Conservation (phyloP, 2,797 vertebrate species). For the Coreius guichenoti region DNA sequence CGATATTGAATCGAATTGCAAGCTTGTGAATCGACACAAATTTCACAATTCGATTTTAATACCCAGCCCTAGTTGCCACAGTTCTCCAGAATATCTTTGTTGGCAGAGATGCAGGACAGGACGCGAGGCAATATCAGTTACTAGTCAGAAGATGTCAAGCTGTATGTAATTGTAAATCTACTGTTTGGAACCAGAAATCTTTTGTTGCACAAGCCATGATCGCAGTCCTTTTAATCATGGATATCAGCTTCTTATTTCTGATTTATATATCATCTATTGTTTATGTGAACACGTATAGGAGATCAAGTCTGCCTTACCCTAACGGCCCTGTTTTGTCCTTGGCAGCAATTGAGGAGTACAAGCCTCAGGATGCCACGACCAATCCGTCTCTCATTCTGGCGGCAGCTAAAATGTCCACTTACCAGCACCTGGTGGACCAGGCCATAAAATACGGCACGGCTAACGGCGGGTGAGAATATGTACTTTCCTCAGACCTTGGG, state of each 20-base stretch:
- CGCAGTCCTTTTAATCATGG: background rate
- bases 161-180: background rate
- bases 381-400: slow-evolving; percentile 97
- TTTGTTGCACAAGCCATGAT: background rate
- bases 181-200: background rate
- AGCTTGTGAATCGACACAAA: too few relatives aligned
- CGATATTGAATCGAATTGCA: too few relatives aligned
- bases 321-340: slow-evolving; percentile 6
- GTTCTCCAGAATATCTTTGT: background rate
- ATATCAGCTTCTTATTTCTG: background rate
- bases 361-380: slow-evolving; percentile 97
- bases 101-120: background rate
- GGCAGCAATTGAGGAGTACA: slow-evolving; percentile 94
- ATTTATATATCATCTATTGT: background rate
- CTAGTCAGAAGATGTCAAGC: background rate
- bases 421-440: slow-evolving; percentile 89
- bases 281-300: background rate
- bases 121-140: background rate
- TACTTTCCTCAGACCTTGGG: background rate
- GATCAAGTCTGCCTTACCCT: background rate
- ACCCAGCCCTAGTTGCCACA: too few relatives aligned
- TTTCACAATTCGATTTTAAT: too few relatives aligned
- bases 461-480: slow-evolving; percentile 85
- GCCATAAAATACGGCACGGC: slow-evolving; percentile 88
- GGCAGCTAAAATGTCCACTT: slow-evolving; percentile 92